Evolutionary conservation across 1,140 invertebrate species (phyloP), one percentile per base, ranked within the genome.

Genomic region (Agrypnia vestita): DNA sequence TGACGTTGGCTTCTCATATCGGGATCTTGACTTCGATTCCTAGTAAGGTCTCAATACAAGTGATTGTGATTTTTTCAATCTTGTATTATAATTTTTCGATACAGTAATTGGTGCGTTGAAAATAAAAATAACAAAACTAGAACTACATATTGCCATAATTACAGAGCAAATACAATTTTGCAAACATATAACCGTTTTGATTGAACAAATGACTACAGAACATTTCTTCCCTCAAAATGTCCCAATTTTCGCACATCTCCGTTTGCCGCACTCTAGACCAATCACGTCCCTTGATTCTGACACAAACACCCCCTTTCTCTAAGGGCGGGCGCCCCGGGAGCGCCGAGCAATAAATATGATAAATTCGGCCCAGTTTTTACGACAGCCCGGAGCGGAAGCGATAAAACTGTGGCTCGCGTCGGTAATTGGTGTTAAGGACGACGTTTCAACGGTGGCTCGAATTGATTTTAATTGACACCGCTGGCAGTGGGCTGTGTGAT

Each of bases 211-310:
- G 25, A 35, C 25, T 1, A 3, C 25, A 35, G 25, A 51, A 51
- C 3, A 51, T 51, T 51, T 51, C 3, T 15, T 51, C 49, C 49
- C 8, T 51, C 8, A 51, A 51, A 51, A 12, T 51, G 11, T 51
- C 49, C 11, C 49, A 51, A 51, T 51, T 51, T 15, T 51, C 49
- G n/a, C 25, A 35, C 49, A 51, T 51, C 49, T 15, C 49, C n/a
- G 11, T 13, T 12, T 15, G 49, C 11, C 11, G 8, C 49, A 15
- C n/a, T 51, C n/a, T 51, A 1, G 49, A 15, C 49, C 49, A 51
- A 51, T 51, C 49, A 51, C 49, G 49, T 51, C 49, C 49, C 49
- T 51, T 51, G 49, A 51, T 51, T 51, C 49, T 51, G 49, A 51
- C 49, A 51, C 49, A 51, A 51, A 51, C 8, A 51, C 49, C 49